Conservation (phyloP, 92 coral and sea anemone species). For the Plumapathes pennacea region DNA sequence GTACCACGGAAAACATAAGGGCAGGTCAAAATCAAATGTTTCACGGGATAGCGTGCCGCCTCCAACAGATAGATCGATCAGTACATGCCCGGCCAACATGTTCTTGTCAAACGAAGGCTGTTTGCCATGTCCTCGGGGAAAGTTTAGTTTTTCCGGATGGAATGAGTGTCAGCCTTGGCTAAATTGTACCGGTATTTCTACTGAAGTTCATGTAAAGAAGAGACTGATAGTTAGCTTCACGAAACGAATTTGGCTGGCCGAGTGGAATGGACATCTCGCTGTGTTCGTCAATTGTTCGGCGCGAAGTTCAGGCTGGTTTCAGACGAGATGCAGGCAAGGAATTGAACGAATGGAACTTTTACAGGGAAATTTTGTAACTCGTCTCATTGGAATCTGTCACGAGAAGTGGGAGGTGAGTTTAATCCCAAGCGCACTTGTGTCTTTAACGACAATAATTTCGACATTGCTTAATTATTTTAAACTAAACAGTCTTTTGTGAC, state of each 20-base stretch:
- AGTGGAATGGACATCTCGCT: slow-evolving; percentile 46
- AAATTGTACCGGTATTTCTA: slow-evolving; percentile 33
- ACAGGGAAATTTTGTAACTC: slow-evolving; percentile 41
- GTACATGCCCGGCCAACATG: slow-evolving; percentile 2
- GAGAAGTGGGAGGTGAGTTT: slow-evolving; percentile 32
- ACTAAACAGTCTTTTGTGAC: no score
- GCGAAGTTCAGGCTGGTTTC: neutral
- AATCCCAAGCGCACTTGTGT: no score
- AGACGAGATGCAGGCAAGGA: slow-evolving; percentile 5
- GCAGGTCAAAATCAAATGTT: no score
- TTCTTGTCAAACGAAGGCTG: neutral
- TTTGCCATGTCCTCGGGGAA: slow-evolving; percentile 27
- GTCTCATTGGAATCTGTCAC: slow-evolving; percentile 39
- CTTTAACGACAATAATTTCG: no score
- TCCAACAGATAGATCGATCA: neutral
- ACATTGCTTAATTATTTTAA: no score
- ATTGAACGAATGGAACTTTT: slow-evolving; percentile 14
- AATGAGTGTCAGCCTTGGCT: slow-evolving; percentile 41
- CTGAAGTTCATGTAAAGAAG: slow-evolving; percentile 15
- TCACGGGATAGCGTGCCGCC: neutral
- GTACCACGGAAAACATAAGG: neutral
- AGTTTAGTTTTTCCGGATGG: slow-evolving; percentile 48
- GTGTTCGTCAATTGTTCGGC: slow-evolving; percentile 42
- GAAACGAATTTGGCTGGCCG: slow-evolving; percentile 31
- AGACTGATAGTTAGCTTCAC: slow-evolving; percentile 8